These are phyloP conservation scores for Rallus crepitans DNA, from an alignment of 2,797 vertebrate species.

Conservation along the genomic window DNA sequence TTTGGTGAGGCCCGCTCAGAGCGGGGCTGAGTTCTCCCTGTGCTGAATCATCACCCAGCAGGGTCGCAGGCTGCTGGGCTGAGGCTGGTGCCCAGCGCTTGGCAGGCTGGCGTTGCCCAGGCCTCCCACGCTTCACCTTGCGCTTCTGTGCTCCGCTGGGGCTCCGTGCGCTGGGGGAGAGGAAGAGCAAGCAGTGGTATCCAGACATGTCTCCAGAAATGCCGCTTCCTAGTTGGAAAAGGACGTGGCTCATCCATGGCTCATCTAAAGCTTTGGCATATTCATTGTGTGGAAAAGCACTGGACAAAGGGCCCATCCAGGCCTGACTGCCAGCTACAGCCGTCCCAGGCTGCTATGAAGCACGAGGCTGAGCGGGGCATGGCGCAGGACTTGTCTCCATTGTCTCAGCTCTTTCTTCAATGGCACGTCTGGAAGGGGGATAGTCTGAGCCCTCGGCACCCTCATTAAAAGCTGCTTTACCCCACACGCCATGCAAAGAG, in stretches of 20 bases:
- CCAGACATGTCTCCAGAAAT: background rate
- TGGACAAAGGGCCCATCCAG: conserved; percentile 47
- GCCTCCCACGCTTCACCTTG: background rate
- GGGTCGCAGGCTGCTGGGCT: background rate
- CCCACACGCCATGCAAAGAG: background rate
- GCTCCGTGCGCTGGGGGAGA: background rate
- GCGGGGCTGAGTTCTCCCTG: background rate
- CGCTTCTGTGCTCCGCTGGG: background rate
- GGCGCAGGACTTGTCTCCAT: background rate
- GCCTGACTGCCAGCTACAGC: conserved; percentile 59
- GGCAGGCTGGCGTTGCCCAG: background rate
- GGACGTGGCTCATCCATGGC: background rate
- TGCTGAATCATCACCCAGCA: background rate
- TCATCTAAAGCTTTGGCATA: background rate
- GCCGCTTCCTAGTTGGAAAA: background rate
- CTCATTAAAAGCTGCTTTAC: conserved; percentile 61
- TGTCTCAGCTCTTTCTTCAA: background rate
- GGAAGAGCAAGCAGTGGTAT: background rate
- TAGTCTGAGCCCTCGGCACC: background rate
- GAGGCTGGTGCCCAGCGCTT: background rate
- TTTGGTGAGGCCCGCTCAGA: background rate
- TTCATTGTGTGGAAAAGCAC: background rate
- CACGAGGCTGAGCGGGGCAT: background rate
- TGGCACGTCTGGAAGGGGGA: background rate
- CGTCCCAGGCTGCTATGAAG: background rate